Evolutionary conservation across 2,888 invertebrate genomes (phyloP).

Genomic region (Leucania comma): DNA sequence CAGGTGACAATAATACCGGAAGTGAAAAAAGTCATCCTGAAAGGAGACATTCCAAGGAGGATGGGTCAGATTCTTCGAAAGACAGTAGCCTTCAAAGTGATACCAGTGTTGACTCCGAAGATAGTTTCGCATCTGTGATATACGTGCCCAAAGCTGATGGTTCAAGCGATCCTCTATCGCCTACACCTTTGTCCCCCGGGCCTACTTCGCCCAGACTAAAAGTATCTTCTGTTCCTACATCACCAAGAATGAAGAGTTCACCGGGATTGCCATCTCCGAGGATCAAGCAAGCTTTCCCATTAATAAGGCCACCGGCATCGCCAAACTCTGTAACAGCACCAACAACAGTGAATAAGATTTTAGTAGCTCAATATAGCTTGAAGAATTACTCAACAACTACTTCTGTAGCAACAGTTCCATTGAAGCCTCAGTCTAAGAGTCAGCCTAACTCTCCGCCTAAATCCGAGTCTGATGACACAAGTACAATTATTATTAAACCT

Average conservation of each 20-base stretch:
- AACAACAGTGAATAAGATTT: slow-evolving; percentile 89
- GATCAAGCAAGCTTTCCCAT: slow-evolving; percentile 92
- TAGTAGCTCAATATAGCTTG: slow-evolving; percentile 91
- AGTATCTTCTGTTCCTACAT: slow-evolving; percentile 94
- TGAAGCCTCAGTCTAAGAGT: slow-evolving; percentile 87
- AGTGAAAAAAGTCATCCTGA: slow-evolving; percentile 89
- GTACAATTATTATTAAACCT: slow-evolving; percentile 74
- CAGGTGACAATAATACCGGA: slow-evolving; percentile 84
- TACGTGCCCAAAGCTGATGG: slow-evolving; percentile 96
- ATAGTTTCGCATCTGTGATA: slow-evolving; percentile 98
- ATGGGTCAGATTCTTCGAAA: slow-evolving; percentile 97
- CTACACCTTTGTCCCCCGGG: slow-evolving; percentile 91
- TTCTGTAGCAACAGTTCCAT: slow-evolving; percentile 71
- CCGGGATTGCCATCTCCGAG: slow-evolving; percentile 93
- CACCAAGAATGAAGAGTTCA: slow-evolving; percentile 93
- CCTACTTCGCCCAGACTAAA: slow-evolving; percentile 92
- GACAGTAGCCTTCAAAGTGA: slow-evolving; percentile 98
- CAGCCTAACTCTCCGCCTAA: slow-evolving; percentile 89
- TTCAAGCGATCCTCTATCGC: slow-evolving; percentile 90
- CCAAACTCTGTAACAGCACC: slow-evolving; percentile 90
- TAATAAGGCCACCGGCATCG: slow-evolving; percentile 91
- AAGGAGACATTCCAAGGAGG: slow-evolving; percentile 95
- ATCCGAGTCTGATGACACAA: slow-evolving; percentile 83
- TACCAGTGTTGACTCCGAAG: slow-evolving; percentile 98
- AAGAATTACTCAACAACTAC: slow-evolving; percentile 86